These are phyloP conservation scores for Diadegma fenestrale DNA, from an alignment of 2,888 invertebrate genomes.

Conservation along the genomic window DNA sequence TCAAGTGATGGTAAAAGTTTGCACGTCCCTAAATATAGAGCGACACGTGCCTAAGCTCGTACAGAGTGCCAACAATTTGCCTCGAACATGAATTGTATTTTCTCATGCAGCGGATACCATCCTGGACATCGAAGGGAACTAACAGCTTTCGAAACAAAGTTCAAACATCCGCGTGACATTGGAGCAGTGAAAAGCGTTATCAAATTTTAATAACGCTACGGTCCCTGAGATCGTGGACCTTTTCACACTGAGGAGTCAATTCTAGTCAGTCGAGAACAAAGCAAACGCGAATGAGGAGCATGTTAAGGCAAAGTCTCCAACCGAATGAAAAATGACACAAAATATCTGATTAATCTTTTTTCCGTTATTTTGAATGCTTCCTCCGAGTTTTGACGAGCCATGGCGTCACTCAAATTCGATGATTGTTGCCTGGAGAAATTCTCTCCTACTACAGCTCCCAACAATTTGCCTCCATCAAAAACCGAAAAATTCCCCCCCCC, in stretches of 20 bases:
- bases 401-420: too few species aligned
- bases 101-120: constrained; percentile 6
- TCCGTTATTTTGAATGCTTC: too few species aligned
- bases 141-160: constrained; percentile 30
- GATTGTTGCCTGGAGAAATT: too few species aligned
- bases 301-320: too few species aligned
- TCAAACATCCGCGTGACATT: neutral
- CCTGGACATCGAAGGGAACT: constrained; percentile 7
- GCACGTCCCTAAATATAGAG: constrained; percentile 59
- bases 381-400: too few species aligned
- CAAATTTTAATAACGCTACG: neutral
- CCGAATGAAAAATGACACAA: too few species aligned
- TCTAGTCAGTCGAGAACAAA: neutral
- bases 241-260: neutral
- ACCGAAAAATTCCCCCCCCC: too few species aligned
- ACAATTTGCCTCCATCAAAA: too few species aligned
- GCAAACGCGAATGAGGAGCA: neutral
- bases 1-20: constrained; percentile 76
- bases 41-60: constrained; percentile 59
- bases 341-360: too few species aligned
- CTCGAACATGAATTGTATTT: constrained; percentile 47
- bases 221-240: neutral
- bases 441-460: too few species aligned
- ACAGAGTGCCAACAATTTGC: constrained; percentile 33
- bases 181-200: neutral